phyloP scores from a whole-genome alignment of 2,888 invertebrate genomes.

The Ophion obscuratus region DNA sequence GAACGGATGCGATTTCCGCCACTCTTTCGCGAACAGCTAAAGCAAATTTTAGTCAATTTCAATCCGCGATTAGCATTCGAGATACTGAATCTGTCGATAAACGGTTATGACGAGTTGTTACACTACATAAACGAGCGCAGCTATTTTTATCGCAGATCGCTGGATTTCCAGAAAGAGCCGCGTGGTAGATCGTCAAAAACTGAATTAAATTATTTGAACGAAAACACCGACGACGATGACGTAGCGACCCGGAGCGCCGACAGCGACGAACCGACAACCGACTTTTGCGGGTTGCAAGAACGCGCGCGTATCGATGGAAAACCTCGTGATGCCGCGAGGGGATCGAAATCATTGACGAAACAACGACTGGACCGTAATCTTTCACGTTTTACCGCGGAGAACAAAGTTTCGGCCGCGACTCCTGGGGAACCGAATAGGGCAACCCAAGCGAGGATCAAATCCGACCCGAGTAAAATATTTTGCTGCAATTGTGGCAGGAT shows the following conservation, averaged over 20 bases:
- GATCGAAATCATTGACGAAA: background rate
- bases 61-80: conserved; percentile 10
- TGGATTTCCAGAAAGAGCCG: background rate
- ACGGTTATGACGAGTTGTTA: conserved; percentile 6
- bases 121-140: conserved; percentile 4
- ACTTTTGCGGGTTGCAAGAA: background rate
- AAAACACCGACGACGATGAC: background rate
- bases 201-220: background rate
- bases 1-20: conserved; percentile 11
- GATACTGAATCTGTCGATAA: background rate
- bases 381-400: background rate
- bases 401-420: background rate
- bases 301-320: background rate
- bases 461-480: conserved; percentile 19
- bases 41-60: background rate
- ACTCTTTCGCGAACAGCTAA: conserved; percentile 2
- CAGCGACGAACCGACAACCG: background rate
- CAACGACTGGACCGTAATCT: background rate
- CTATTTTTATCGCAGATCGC: background rate
- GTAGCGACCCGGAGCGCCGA: background rate
- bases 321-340: background rate
- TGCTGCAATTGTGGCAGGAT: background rate
- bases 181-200: background rate
- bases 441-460: background rate
- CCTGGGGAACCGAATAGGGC: background rate